These are phyloP conservation scores for Eulithis prunata DNA, from an alignment of 2,888 invertebrate genomes.

Conservation along the genomic window DNA sequence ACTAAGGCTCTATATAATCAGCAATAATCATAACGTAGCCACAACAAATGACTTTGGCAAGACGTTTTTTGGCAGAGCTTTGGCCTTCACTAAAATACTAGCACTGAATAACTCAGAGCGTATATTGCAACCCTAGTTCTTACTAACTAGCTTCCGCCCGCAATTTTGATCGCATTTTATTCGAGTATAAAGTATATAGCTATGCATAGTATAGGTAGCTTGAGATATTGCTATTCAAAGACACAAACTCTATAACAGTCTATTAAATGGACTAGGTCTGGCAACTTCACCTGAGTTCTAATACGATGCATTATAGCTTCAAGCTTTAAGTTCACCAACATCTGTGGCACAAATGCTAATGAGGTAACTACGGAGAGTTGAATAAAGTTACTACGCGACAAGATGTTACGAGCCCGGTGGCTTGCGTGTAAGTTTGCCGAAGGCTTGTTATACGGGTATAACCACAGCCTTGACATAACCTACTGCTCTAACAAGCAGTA, in stretches of 20 bases:
- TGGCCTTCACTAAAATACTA: slow-evolving; percentile 10
- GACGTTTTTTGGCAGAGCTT: slow-evolving; percentile 21
- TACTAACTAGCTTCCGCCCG: neutral
- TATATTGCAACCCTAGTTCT: too few species aligned
- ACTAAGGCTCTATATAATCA: slow-evolving; percentile 15
- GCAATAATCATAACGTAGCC: slow-evolving; percentile 16
- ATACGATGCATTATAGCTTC: slow-evolving; percentile 13
- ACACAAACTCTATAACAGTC: too few species aligned
- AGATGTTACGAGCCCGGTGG: neutral
- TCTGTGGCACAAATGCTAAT: slow-evolving; percentile 12
- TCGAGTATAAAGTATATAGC: neutral
- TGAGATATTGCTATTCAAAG: too few species aligned
- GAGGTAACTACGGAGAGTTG: slow-evolving; percentile 9
- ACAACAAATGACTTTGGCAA: slow-evolving; percentile 26
- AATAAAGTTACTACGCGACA: slow-evolving; percentile 3
- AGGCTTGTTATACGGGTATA: too few species aligned
- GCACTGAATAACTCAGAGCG: slow-evolving; percentile 2
- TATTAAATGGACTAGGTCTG: too few species aligned
- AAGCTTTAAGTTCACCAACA: slow-evolving; percentile 3
- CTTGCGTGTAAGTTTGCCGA: neutral
- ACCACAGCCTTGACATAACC: too few species aligned
- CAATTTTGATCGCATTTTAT: neutral
- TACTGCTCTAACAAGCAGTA: too few species aligned
- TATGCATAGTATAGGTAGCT: too few species aligned
- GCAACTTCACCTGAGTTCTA: neutral